Percentiles rank a stretch among this genome's conserved stretches.
phyloP scores from a whole-genome alignment of 2,888 invertebrate species.

The Cheilosia variabilis region DNA sequence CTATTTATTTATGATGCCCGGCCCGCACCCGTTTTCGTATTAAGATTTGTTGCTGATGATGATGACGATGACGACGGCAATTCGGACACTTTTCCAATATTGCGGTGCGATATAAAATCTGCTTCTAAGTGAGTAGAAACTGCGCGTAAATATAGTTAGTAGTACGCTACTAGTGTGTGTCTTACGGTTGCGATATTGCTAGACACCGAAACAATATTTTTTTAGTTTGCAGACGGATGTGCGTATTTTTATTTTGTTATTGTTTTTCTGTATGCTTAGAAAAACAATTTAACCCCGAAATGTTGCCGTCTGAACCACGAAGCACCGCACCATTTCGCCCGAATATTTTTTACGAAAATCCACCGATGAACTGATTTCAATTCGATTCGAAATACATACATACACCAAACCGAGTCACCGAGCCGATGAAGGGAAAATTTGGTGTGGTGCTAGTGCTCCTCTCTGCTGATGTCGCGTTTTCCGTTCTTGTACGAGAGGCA shows the following conservation, averaged over 20 bases:
- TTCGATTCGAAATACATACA: conserved; percentile 67
- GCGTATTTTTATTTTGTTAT: conserved; percentile 9
- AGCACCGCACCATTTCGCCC: conserved; percentile 68
- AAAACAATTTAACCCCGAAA: conserved; percentile 59
- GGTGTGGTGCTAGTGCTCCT: conserved; percentile 9
- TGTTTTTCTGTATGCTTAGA: neutral
- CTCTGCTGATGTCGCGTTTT: conserved; percentile 38
- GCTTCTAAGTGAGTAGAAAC: conserved; percentile 39
- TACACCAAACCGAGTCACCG: conserved; percentile 20
- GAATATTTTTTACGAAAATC: conserved; percentile 71
- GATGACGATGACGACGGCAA: conserved; percentile 45
- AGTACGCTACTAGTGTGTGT: conserved; percentile 32
- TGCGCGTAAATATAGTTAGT: conserved; percentile 56
- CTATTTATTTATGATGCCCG: conserved; percentile 46
- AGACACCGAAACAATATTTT: conserved; percentile 45
- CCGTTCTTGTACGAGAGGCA: conserved; percentile 1
- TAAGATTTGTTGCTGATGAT: conserved; percentile 64
- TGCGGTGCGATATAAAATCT: conserved; percentile 36
- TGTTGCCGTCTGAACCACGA: conserved; percentile 50
- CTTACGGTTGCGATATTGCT: conserved; percentile 52
- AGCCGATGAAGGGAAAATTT: conserved; percentile 33
- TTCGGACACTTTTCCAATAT: conserved; percentile 35
- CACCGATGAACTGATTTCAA: conserved; percentile 71
- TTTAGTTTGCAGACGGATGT: conserved; percentile 46
- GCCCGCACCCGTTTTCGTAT: conserved; percentile 36